These are phyloP conservation scores for Gobiocypris rarus DNA, from an alignment of 2,113 vertebrate species.

Conservation along the genomic window DNA sequence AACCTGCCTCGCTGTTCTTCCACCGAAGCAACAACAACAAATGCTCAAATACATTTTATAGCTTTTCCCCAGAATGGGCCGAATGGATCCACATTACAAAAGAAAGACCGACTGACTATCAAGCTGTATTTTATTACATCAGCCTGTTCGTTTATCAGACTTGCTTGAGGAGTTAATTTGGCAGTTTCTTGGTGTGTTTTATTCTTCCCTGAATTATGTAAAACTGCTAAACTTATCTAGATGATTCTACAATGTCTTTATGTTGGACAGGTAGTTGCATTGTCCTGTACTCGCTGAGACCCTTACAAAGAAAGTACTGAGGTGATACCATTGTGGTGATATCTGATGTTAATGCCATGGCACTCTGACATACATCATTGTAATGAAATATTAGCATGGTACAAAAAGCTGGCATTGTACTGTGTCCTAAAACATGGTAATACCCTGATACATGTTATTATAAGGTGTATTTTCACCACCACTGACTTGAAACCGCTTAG, in stretches of 20 bases:
- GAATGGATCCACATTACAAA: not conserved
- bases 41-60: conserved; percentile 18
- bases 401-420: not conserved
- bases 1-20: not conserved
- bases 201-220: not conserved
- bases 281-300: not conserved
- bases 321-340: conserved; percentile 4
- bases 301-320: not conserved
- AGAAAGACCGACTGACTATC: not conserved
- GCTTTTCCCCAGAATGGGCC: not conserved
- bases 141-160: not conserved
- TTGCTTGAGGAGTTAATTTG: not conserved
- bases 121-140: not conserved
- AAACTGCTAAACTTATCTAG: not conserved
- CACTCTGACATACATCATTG: not conserved
- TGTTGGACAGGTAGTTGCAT: conserved; percentile 7
- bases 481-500: conserved; percentile 15
- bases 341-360: not conserved
- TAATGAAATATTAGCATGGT: not conserved
- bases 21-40: conserved; percentile 59
- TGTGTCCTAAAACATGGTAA: not conserved
- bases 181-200: conserved; percentile 3
- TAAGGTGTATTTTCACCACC: not conserved
- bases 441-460: not conserved
- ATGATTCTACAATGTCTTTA: not conserved